These are phyloP conservation scores for Rosalia funebris DNA, from an alignment of 2,888 invertebrate species.

Conservation along the genomic window DNA sequence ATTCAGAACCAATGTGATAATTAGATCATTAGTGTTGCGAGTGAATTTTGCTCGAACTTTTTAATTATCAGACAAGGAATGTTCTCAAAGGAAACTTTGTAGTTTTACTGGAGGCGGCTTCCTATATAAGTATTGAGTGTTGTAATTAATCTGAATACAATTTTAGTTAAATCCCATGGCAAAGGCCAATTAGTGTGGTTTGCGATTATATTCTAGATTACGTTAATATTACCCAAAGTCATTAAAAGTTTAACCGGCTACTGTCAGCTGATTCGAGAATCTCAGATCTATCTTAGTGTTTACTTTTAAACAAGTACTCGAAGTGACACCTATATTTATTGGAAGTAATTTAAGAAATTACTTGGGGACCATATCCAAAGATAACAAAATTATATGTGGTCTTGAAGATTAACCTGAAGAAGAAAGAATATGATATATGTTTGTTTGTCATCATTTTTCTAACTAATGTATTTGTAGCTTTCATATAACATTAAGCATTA, in stretches of 20 bases:
- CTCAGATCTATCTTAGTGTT: no score
- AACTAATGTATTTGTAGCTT: no score
- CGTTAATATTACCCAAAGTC: not conserved
- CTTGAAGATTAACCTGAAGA: no score
- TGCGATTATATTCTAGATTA: not conserved
- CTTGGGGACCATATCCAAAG: no score
- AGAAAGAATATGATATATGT: no score
- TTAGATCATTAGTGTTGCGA: not conserved
- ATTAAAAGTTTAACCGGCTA: not conserved
- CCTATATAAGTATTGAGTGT: not conserved
- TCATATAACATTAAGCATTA: no score
- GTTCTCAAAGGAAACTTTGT: not conserved
- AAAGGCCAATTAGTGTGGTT: not conserved
- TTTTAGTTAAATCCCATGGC: not conserved
- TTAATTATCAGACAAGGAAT: not conserved
- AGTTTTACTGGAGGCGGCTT: not conserved
- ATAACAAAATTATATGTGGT: no score
- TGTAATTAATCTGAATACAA: not conserved
- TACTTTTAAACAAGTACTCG: no score
- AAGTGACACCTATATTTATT: no score
- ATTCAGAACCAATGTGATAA: no score
- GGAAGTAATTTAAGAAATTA: no score
- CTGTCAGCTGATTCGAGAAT: not conserved
- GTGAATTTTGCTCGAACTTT: not conserved
- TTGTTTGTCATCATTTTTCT: no score